Percentiles rank a stretch among this genome's conserved stretches.
Evolutionary conservation across 1,140 invertebrate species (phyloP).

Genomic region (Hyles euphorbiae): DNA sequence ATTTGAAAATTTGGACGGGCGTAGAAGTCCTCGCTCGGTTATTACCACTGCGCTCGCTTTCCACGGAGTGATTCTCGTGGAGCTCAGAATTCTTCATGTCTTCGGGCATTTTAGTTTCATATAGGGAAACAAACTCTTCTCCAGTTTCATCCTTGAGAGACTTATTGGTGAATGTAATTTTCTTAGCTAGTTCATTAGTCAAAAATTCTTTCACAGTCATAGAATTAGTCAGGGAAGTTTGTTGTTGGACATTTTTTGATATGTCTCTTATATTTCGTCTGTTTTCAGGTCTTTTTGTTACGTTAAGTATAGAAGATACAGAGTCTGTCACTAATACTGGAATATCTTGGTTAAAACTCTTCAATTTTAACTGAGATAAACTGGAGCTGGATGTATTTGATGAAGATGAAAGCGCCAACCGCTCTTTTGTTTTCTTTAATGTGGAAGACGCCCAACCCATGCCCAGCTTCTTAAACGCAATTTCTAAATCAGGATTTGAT

Average conservation of each 20-base stretch:
- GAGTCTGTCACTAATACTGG: conserved; percentile 44
- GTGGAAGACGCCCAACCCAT: conserved; percentile 81
- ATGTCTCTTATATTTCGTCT: conserved; percentile 24
- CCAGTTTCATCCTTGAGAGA: conserved; percentile 40
- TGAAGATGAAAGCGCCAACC: conserved; percentile 78
- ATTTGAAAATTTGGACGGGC: conserved; percentile 71
- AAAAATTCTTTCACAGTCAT: conserved; percentile 68
- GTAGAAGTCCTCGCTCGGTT: conserved; percentile 73
- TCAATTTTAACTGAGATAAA: conserved; percentile 50
- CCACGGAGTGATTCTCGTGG: conserved; percentile 28
- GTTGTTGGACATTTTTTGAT: conserved; percentile 50
- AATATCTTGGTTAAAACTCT: conserved; percentile 40
- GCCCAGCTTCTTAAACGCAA: conserved; percentile 77
- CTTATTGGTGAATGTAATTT: conserved; percentile 63
- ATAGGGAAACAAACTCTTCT: conserved; percentile 58
- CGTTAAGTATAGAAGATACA: conserved; percentile 30
- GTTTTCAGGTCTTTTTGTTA: conserved; percentile 27
- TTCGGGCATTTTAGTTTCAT: conserved; percentile 62
- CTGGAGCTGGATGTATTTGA: conserved; percentile 77
- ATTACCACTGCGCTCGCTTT: conserved; percentile 34
- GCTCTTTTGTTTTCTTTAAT: conserved; percentile 80
- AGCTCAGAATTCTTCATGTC: conserved; percentile 43
- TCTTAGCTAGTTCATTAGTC: conserved; percentile 57
- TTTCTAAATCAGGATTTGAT: conserved; percentile 75
- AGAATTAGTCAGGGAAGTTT: conserved; percentile 53